Evolutionary conservation across 2,888 invertebrate species (phyloP).

Genomic region (Sphaerophoria rueppellii): DNA sequence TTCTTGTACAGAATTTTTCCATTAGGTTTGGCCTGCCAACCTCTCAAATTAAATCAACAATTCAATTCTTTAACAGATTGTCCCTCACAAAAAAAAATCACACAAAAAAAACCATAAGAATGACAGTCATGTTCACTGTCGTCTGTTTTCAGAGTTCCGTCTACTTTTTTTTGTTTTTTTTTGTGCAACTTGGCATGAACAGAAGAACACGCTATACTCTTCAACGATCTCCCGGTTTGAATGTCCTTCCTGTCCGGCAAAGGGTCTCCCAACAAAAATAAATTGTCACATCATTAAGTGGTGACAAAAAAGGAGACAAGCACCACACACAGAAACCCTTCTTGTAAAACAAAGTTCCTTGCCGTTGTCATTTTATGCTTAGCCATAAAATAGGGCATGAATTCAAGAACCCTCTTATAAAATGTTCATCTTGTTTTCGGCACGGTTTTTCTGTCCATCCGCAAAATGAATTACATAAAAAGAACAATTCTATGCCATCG

Average conservation of each 20-base stretch:
- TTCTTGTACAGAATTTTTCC: slow-evolving; percentile 37
- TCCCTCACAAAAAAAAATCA: slow-evolving; percentile 30
- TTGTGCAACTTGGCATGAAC: slow-evolving; percentile 65
- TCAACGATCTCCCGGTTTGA: slow-evolving; percentile 34
- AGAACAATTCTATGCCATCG: slow-evolving; percentile 48
- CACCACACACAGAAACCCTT: slow-evolving; percentile 62
- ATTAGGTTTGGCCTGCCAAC: slow-evolving; percentile 55
- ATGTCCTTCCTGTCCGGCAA: slow-evolving; percentile 39
- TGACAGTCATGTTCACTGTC: slow-evolving; percentile 48
- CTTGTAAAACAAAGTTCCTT: slow-evolving; percentile 63
- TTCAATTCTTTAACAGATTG: slow-evolving; percentile 64
- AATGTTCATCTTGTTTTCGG: slow-evolving; percentile 53
- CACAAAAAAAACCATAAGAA: slow-evolving; percentile 5
- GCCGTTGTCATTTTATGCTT: slow-evolving; percentile 13
- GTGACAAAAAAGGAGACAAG: slow-evolving; percentile 65
- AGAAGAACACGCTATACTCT: slow-evolving; percentile 16
- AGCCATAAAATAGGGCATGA: not conserved
- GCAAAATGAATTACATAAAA: slow-evolving; percentile 31
- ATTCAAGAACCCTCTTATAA: slow-evolving; percentile 51
- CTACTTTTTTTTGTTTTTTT: slow-evolving; percentile 27
- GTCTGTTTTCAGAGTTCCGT: not conserved
- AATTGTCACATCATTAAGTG: slow-evolving; percentile 74
- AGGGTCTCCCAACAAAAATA: slow-evolving; percentile 67
- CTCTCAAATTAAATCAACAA: slow-evolving; percentile 57
- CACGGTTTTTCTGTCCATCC: slow-evolving; percentile 40